phyloP scores from a whole-genome alignment of 2,113 vertebrate genomes.

The Salvator merianae region DNA sequence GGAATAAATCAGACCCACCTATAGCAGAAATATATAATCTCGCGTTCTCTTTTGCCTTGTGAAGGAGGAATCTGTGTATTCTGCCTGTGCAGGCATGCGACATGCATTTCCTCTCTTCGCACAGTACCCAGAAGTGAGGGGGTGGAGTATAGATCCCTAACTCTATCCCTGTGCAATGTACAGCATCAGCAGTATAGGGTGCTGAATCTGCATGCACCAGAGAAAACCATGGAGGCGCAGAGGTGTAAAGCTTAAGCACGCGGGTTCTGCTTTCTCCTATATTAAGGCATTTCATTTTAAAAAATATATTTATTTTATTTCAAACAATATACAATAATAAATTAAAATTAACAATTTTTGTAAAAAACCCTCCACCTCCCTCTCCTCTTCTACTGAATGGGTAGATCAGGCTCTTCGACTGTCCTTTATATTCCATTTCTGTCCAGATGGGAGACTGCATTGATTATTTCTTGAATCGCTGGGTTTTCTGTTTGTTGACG shows the following conservation, averaged over 20 bases:
- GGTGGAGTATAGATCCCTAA: not conserved
- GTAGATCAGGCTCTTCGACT: too few relatives aligned
- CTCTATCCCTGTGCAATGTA: not conserved
- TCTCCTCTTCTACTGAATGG: too few relatives aligned
- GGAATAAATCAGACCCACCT: too few relatives aligned
- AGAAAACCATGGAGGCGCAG: not conserved
- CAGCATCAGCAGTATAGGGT: not conserved
- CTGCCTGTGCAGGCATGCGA: not conserved
- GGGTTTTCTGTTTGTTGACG: too few relatives aligned
- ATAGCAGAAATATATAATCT: not conserved
- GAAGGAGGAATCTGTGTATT: not conserved
- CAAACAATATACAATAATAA: too few relatives aligned
- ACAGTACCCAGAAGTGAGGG: not conserved
- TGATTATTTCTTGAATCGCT: too few relatives aligned
- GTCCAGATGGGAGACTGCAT: too few relatives aligned
- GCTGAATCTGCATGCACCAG: not conserved
- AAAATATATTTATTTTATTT: too few relatives aligned
- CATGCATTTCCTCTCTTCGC: not conserved
- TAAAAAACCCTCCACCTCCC: too few relatives aligned
- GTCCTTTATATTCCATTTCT: too few relatives aligned
- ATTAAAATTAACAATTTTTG: too few relatives aligned
- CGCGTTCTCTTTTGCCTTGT: not conserved
- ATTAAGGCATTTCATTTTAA: too few relatives aligned
- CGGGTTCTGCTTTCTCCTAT: not conserved
- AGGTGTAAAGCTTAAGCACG: not conserved